Evolutionary conservation across 1,140 invertebrate species (phyloP), one percentile per base, ranked within the genome.

Genomic region (Pachypsylla venusta): DNA sequence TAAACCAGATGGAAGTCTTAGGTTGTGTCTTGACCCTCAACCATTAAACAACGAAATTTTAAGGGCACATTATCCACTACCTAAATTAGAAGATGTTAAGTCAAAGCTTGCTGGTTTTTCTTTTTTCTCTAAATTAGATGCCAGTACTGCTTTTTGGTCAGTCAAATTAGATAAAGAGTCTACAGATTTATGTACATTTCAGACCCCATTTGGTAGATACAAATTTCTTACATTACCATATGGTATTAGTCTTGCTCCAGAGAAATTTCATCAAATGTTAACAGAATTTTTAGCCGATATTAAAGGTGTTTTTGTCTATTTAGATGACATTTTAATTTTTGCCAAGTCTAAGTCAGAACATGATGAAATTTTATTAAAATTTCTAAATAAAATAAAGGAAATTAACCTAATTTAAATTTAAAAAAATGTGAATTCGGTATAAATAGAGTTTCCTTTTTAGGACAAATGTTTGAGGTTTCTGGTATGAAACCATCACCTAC

Each of bases 371-470:
- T 59, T 77, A 25, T 40, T 26, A 42, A 57, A 63, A 57, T 67
- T 75, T 55, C 53, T 69, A 42, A 55, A 67, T 25, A 64, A 64
- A 48, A 69, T 69, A 19, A 57, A 58, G 35, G n/a, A 62, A 59
- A 54, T 30, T 30, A 60, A 58, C 60, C 60, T 70, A 26, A 70
- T 16, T 58, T 61, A 55, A 61, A 61, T 58, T 0, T 20, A 25
- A 35, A 61, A 27, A 58, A 75, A 65, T 67, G 68, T 60, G 58
- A 66, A 55, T 71, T 68, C 65, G 64, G 64, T 54, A 56, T 60
- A 2, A 55, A 54, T 3, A 57, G 68, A 61, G 63, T 75, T 13
- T 69, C 69, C 61, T 72, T 69, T 64, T 27, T 73, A 14, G 73
- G 71, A 16, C 66, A 71, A 60, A 61, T 68, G 2, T 63, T 74